Percentiles rank a stretch among this genome's conserved stretches.
phyloP scores from a whole-genome alignment of 1,140 invertebrate species.

The Acyrthosiphon pisum region DNA sequence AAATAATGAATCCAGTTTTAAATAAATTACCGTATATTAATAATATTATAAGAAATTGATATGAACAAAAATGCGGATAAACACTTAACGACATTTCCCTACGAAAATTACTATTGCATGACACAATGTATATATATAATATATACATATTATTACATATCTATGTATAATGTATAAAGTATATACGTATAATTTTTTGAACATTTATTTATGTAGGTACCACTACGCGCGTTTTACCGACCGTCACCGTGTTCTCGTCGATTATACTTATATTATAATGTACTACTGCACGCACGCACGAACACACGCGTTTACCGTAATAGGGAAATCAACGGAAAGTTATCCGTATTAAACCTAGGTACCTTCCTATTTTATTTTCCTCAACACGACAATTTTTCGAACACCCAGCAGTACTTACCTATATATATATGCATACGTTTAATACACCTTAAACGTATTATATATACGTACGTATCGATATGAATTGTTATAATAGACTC shows the following conservation, averaged over 20 bases:
- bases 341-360: background rate
- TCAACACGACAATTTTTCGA: background rate
- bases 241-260: slow-evolving; percentile 13
- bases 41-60: slow-evolving; percentile 38
- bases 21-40: slow-evolving; percentile 39
- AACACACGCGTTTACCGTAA: background rate
- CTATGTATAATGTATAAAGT: background rate
- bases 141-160: too few species aligned
- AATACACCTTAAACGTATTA: background rate
- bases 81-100: slow-evolving; percentile 13
- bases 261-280: background rate
- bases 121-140: background rate
- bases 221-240: slow-evolving; percentile 30
- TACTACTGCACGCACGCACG: background rate
- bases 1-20: slow-evolving; percentile 22
- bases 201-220: slow-evolving; percentile 2
- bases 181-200: background rate
- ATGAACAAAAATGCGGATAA: background rate
- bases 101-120: slow-evolving; percentile 35
- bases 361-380: background rate
- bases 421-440: background rate
- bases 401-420: background rate
- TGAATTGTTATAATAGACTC: too few species aligned
- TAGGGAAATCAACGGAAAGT: background rate
- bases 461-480: too few species aligned